Evolutionary conservation across 2,113 vertebrate genomes (phyloP).

Genomic region (Aldabrachelys gigantea): DNA sequence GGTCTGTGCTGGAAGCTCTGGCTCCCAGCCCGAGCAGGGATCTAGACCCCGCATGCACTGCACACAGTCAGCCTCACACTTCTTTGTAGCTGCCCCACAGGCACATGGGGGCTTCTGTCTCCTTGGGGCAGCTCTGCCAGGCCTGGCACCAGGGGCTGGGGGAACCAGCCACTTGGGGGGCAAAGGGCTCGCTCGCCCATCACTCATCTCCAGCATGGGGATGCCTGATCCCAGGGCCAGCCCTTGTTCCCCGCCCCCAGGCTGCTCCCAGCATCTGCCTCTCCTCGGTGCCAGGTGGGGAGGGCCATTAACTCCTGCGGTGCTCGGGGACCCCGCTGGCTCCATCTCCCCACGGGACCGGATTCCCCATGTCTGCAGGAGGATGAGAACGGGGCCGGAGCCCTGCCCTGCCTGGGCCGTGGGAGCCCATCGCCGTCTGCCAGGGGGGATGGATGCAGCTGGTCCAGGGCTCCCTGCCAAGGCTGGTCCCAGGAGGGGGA

Average conservation of each 20-base stretch:
- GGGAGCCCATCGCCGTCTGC: slow-evolving; percentile 40
- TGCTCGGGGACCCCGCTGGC: neutral
- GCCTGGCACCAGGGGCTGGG: neutral
- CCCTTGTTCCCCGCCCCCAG: neutral
- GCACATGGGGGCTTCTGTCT: neutral
- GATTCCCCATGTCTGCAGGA: neutral
- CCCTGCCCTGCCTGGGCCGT: neutral
- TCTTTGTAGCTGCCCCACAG: neutral
- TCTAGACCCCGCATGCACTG: too few relatives aligned
- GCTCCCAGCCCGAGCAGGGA: too few relatives aligned
- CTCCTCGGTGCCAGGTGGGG: neutral
- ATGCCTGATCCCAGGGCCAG: neutral
- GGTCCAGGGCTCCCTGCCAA: slow-evolving; percentile 39
- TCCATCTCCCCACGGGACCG: neutral
- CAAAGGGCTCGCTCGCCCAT: neutral
- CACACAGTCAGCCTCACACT: neutral
- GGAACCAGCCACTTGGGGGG: neutral
- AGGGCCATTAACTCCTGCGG: neutral
- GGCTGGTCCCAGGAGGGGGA: neutral
- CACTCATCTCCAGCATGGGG: neutral
- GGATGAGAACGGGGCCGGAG: neutral
- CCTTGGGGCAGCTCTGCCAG: neutral
- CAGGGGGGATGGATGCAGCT: slow-evolving; percentile 37
- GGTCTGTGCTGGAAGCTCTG: neutral
- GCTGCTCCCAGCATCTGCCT: neutral